Base-by-base conservation (phyloP, 1,140 invertebrate species). In the Brachionus angularis region DNA sequence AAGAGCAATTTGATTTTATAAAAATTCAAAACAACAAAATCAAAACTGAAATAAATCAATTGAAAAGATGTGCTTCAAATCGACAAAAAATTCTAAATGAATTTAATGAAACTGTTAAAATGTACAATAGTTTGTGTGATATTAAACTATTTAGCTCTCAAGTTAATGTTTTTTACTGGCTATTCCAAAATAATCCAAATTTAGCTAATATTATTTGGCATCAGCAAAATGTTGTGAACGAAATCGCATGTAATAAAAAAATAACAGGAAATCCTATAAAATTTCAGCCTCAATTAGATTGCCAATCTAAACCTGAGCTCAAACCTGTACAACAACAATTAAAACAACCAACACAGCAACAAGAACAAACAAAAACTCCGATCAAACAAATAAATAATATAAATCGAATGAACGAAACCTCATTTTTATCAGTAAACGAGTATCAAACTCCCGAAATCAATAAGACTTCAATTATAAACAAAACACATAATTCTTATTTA, bases 381-480 rank as follows among this genome's bases (percentile, higher is more conserved):
- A n/a, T 36, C 39, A 33, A 36, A 33, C n/a, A n/a, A n/a, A n/a
- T n/a, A n/a, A n/a, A n/a, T n/a, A 58, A 58, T 58, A 16, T 23
- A 21, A 27, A 23, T 5, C 46, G 18, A 47, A 47, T 50, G 39
- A 67, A 50, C 16, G 62, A 67, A n/a, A 67, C 62, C 10, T 67
- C 62, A 18, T 67, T 47, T 67, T 67, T 67, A 27, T 67, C 47
- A 5, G 62, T 49, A 12, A 67, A 67, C 31, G 47, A 67, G 47
- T 67, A 47, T 67, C 62, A 58, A 58, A 58, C 53, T 25, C 53
- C 53, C 5, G 53, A 39, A 33, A 4, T n/a, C 12, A 29, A 36
- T 16, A 16, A 39, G 14, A 42, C 8, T 14, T 14, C 10, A 42
- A 7, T 42, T 3, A 14, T n/a, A 14, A 42, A 42, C 16, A 5